phyloP scores from a whole-genome alignment of 2,113 vertebrate genomes.

The Mus pahari region DNA sequence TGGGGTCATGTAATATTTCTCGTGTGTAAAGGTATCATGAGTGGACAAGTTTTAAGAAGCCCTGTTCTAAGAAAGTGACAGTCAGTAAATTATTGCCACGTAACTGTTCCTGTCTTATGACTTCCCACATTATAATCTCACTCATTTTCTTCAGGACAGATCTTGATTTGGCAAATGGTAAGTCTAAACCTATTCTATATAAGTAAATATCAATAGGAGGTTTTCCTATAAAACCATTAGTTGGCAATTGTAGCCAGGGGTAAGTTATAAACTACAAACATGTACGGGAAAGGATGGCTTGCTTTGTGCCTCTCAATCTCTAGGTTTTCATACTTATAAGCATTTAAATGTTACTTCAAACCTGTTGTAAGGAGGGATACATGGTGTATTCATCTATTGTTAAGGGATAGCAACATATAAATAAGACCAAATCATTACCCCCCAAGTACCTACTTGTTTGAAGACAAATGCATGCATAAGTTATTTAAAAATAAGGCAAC shows the following conservation, averaged over 20 bases:
- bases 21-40: neutral
- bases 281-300: neutral
- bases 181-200: neutral
- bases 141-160: neutral
- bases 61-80: neutral
- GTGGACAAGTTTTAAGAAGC: neutral
- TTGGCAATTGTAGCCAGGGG: neutral
- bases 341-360: neutral
- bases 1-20: neutral
- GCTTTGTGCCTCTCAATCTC: neutral
- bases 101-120: neutral
- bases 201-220: conserved; percentile 4
- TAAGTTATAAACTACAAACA: neutral
- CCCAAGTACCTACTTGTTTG: neutral
- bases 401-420: neutral
- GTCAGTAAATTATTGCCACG: neutral
- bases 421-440: neutral
- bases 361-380: neutral
- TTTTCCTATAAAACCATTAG: neutral
- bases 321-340: neutral
- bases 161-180: conserved; percentile 4
- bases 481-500: conserved; percentile 19
- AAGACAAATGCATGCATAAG: neutral
- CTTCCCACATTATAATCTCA: neutral
- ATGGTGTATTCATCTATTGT: neutral